Evolutionary conservation across 2,113 vertebrate genomes (phyloP), one percentile per base, ranked within the genome.

Genomic region (Meles meles): DNA sequence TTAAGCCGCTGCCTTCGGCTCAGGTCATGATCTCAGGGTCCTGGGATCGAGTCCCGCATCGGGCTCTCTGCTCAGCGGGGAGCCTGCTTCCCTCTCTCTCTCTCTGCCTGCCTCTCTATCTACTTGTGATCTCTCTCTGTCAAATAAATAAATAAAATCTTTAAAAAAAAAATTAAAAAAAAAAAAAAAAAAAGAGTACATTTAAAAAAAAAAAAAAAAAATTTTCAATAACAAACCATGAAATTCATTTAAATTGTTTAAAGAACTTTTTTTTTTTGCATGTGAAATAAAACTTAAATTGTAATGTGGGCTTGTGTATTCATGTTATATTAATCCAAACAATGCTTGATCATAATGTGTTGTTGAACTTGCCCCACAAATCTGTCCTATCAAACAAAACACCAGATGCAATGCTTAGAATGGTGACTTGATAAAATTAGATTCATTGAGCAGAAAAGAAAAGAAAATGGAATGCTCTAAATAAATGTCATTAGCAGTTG

Each of bases 351-450:
- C 93, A 85, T 76, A 97, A 97, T 96, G 93, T 97, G 97, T 96
- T 96, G 91, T 83, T 95, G 94, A 97, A 93, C 96, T 97, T 93
- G 42, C 83, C 89, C 86, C 71, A 90, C 61, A 90, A 94, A 97
- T 96, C 79, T 97, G 96, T 92, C 90, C 83, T 76, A 84, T 20
- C 37, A 94, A 98, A 98, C 89, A 97, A 96, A 98, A 97, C 74
- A 92, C 69, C 97, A 98, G 96, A 98, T 98, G 97, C 71, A 72
- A 21, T 82, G 83, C 93, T 98, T 86, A 93, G 96, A 97, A 94
- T 93, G 90, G 92, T 97, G 87, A 97, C 96, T 98, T 94, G 94
- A 96, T 93, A 98, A 98, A 98, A 97, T 97, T 96, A 96, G 81
- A 92, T 55, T 87, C 77, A 61, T 86, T 79, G 86, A 49, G 34